Conservation (phyloP, 2,888 invertebrate genomes). For the Entomobrya multifasciata region DNA sequence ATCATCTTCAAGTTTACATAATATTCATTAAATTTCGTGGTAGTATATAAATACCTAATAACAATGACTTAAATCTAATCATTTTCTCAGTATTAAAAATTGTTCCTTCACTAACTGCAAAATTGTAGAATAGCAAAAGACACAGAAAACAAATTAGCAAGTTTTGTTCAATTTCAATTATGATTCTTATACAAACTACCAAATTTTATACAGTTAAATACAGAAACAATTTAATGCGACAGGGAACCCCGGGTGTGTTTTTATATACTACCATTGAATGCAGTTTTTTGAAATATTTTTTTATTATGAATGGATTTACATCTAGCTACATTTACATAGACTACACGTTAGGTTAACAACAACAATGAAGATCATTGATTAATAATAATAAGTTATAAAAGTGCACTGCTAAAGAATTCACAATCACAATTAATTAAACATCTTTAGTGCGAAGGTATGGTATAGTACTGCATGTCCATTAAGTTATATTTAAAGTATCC, state of each 20-base stretch:
- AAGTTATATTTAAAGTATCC: not conserved
- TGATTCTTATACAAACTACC: slow-evolving; percentile 4
- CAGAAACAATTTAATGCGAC: slow-evolving; percentile 29
- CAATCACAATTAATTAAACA: slow-evolving; percentile 56
- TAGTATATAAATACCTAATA: slow-evolving; percentile 63
- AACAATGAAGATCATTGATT: slow-evolving; percentile 58
- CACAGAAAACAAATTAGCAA: slow-evolving; percentile 6
- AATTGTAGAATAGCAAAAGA: slow-evolving; percentile 53
- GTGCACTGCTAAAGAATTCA: slow-evolving; percentile 59
- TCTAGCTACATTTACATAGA: not conserved
- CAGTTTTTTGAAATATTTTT: slow-evolving; percentile 28
- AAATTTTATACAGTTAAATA: slow-evolving; percentile 9
- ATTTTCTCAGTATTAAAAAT: slow-evolving; percentile 66
- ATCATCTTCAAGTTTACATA: slow-evolving; percentile 61
- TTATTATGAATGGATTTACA: not conserved
- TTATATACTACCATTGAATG: too few relatives aligned
- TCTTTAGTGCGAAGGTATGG: not conserved
- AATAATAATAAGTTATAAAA: slow-evolving; percentile 63
- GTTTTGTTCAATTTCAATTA: not conserved
- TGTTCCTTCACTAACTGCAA: slow-evolving; percentile 45
- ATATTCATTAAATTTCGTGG: slow-evolving; percentile 51
- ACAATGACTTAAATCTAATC: slow-evolving; percentile 61
- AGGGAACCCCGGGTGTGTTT: slow-evolving; percentile 37
- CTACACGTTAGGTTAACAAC: slow-evolving; percentile 5
- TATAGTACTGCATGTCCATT: slow-evolving; percentile 10